Conservation (phyloP, 2,888 invertebrate species). For the Salpingus planirostris region DNA sequence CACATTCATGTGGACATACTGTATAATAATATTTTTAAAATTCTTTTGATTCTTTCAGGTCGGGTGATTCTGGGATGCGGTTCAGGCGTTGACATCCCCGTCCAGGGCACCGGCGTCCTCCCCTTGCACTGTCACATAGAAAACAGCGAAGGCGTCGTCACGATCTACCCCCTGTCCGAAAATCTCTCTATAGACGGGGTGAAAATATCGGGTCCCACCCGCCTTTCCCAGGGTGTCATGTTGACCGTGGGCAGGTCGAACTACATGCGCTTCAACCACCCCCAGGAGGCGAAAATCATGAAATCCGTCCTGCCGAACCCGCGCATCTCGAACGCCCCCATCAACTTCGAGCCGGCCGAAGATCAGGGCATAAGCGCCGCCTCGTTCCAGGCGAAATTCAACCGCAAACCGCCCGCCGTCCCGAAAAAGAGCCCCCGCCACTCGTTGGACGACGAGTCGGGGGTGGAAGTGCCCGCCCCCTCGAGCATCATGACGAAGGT, state of each 20-base stretch:
- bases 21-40: too few relatives aligned
- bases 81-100: constrained; percentile 70
- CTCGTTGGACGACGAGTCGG: constrained; percentile 45
- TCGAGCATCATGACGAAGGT: constrained; percentile 66
- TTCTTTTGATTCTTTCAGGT: constrained; percentile 53
- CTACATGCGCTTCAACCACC: constrained; percentile 88
- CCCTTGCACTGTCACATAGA: constrained; percentile 81
- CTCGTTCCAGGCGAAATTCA: constrained; percentile 35
- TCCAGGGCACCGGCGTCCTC: constrained; percentile 80
- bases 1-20: too few relatives aligned
- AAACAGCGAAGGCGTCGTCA: constrained; percentile 74
- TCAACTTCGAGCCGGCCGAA: constrained; percentile 51
- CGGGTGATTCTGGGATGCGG: constrained; percentile 73
- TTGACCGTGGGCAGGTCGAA: constrained; percentile 84
- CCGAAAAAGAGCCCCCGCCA: constrained; percentile 48
- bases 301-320: constrained; percentile 73
- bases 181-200: constrained; percentile 60
- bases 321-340: constrained; percentile 69
- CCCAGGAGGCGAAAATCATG: constrained; percentile 80
- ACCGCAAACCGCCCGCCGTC: constrained; percentile 56
- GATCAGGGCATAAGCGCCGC: constrained; percentile 2
- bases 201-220: constrained; percentile 59
- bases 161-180: constrained; percentile 61
- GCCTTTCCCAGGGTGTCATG: constrained; percentile 85
- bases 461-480: constrained; percentile 42